Conservation (phyloP, 2,113 vertebrate species). For the Lophotis ruficrista region DNA sequence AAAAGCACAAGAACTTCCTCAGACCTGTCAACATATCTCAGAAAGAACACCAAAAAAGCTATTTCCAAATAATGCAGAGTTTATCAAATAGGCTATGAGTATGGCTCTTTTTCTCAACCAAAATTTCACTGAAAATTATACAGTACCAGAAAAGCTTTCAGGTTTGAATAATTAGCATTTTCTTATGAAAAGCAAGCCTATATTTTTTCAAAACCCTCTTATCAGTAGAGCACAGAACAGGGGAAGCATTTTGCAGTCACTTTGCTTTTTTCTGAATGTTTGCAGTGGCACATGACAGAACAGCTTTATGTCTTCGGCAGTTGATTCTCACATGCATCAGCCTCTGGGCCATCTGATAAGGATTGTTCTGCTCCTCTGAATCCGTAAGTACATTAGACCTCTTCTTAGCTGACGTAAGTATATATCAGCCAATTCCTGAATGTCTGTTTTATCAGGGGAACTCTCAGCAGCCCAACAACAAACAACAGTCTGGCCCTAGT, state of each 20-base stretch:
- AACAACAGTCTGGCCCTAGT: background rate
- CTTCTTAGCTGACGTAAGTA: background rate
- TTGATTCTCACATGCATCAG: constrained; percentile 1
- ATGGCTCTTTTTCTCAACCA: background rate
- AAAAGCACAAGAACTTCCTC: background rate
- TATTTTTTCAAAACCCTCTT: background rate
- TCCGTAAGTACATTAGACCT: background rate
- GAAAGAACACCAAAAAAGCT: background rate
- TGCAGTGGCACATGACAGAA: background rate
- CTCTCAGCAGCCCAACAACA: background rate
- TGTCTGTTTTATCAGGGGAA: background rate
- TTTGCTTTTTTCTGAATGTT: background rate
- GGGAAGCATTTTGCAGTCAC: background rate
- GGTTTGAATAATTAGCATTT: background rate
- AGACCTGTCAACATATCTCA: background rate
- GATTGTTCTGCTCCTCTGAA: background rate
- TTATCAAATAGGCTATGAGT: background rate
- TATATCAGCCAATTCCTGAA: background rate
- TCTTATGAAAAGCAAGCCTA: background rate
- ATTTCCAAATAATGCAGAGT: background rate
- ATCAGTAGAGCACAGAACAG: background rate
- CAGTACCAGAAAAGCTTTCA: background rate
- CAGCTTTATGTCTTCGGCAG: background rate
- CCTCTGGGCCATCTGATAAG: constrained; percentile 36
- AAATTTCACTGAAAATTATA: background rate